Evolutionary conservation across 2,113 vertebrate species (phyloP), one percentile per base, ranked within the genome.

Genomic region (Grantiella picta): DNA sequence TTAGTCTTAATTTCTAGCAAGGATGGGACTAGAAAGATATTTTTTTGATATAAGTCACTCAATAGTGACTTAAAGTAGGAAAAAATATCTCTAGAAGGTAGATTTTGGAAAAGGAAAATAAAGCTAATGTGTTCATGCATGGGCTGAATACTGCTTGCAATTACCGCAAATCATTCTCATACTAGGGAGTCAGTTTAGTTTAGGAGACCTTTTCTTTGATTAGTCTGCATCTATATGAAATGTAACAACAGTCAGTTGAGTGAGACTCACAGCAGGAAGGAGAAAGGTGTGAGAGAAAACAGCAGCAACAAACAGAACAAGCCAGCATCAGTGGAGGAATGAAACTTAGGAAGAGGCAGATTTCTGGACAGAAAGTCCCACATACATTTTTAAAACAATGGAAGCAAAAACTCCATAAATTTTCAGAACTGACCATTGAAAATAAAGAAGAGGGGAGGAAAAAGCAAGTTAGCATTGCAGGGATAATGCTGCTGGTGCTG

Each of bases 181-280:
- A 49, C 22, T 25, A 11, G 10, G 13, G 5, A 88, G 57, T 85
- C 40, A 56, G 27, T 79, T 87, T 53, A 57, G 31, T 65, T 93
- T 65, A 76, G 54, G 29, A 76, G 85, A 93, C 29, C 57, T 96
- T 95, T 90, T 47, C 21, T 89, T 72, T 92, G 70, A 80, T 90
- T 77, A 72, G 42, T 29, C 29, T 65, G 23, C 12, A 9, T 82
- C n/a, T 44, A n/a, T 64, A 71, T 33, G 57, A 85, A 82, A 69
- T 22, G 11, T 6, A 57, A 45, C 6, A 21, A 71, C 29, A 59
- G 29, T 50, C 52, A 70, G 52, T 38, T 50, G 89, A 81, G 53
- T 29, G 25, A 90, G 57, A 69, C 23, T 73, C 5, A 5, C 29
- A 65, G 31, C 13, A 57, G 40, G 18, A 29, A 80, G 20, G 19